phyloP scores from a whole-genome alignment of 2,888 invertebrate species.

The Caenorhabditis sp. region DNA sequence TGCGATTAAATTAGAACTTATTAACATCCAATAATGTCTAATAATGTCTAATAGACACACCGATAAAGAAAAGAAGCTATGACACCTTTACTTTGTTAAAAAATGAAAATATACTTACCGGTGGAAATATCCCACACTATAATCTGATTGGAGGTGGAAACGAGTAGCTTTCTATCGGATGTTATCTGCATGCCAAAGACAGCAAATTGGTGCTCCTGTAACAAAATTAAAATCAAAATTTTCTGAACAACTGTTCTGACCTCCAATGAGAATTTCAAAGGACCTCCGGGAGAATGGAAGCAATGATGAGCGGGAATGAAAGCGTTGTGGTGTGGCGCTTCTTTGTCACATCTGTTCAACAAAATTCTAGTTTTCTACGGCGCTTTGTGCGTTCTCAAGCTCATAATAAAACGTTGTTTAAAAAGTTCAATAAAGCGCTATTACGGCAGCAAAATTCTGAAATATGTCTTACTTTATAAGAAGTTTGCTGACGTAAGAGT shows the following conservation, averaged over 20 bases:
- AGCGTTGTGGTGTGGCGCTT: constrained; percentile 88
- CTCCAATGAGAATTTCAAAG: constrained; percentile 96
- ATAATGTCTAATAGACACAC: no score
- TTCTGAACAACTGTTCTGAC: constrained; percentile 79
- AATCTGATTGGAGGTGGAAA: constrained; percentile 94
- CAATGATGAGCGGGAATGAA: constrained; percentile 94
- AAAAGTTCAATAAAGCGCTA: no score
- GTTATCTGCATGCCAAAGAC: constrained; percentile 93
- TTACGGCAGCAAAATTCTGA: no score
- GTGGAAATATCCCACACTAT: constrained; percentile 97
- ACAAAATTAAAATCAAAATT: not conserved
- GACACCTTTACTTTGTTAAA: no score
- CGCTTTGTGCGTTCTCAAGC: not conserved
- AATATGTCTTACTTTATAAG: constrained; percentile 82
- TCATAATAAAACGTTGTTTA: no score
- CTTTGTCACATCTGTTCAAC: constrained; percentile 92
- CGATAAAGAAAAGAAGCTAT: not conserved
- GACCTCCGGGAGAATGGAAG: constrained; percentile 97
- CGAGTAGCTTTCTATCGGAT: constrained; percentile 91
- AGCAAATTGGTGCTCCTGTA: constrained; percentile 94
- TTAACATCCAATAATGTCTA: no score
- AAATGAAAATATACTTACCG: no score
- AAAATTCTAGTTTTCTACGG: not conserved
- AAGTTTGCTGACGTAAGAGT: constrained; percentile 88
- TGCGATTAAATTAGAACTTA: no score